Conservation (phyloP, 2,888 invertebrate genomes). For the Mechanitis mazaeus region DNA sequence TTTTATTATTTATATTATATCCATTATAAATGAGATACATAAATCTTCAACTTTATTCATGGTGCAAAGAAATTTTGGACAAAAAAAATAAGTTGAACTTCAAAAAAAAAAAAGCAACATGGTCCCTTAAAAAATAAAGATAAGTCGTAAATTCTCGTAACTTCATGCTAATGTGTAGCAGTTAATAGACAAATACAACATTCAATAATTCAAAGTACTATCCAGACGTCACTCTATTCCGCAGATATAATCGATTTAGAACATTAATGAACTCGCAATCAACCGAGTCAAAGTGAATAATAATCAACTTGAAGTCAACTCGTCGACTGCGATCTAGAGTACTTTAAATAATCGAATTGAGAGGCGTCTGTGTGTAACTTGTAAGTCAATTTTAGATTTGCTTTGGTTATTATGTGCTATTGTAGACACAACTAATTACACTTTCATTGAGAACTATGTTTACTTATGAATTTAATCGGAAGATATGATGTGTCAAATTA, state of each 20-base stretch:
- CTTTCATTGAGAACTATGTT: background rate
- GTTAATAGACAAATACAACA: background rate
- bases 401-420: background rate
- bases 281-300: constrained; percentile 22
- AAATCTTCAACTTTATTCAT: too few species aligned
- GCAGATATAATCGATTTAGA: constrained; percentile 6
- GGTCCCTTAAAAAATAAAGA: too few species aligned
- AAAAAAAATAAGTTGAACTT: too few species aligned
- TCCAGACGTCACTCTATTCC: background rate
- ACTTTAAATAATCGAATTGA: constrained; percentile 19
- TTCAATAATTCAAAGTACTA: background rate
- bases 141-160: too few species aligned
- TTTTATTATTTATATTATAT: too few species aligned
- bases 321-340: constrained; percentile 22
- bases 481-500: too few species aligned
- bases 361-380: constrained; percentile 15
- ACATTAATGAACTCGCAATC: constrained; percentile 19
- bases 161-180: too few species aligned
- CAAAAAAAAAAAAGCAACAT: too few species aligned
- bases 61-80: too few species aligned
- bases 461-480: too few species aligned
- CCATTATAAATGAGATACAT: too few species aligned
- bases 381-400: background rate
- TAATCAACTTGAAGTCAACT: constrained; percentile 22
- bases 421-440: background rate